Evolutionary conservation across 2,888 invertebrate genomes (phyloP), one percentile per base, ranked within the genome.

Genomic region (Eudemis profundana): DNA sequence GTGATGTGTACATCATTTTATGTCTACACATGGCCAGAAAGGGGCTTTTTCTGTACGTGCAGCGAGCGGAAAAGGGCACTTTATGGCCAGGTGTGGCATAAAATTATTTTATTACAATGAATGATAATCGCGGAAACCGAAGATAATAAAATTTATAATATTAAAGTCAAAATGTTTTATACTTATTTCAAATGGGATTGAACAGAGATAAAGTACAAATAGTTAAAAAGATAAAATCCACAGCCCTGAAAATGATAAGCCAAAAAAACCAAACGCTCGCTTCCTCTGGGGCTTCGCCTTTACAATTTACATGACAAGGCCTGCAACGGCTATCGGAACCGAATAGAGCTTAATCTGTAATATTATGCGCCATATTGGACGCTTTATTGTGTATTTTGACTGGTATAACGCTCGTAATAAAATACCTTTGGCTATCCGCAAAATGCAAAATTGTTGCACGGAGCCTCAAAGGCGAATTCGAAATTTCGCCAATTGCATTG

Each of bases 281-380:
- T 40, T 54, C 15, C 36, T 10, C 27, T 42, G 36, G 49, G 17
- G 53, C 61, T 36, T 23, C 47, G 4, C n/a, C 36, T 40, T 57
- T 63, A 50, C 49, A 63, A 63, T 63, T 63, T 63, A 50, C 63
- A 63, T 57, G 63, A 57, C 57, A 63, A 63, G 56, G 51, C 50
- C 17, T 14, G 49, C 21, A 61, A 19, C 42, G 50, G 42, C 33
- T 36, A 50, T 64, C 33, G 19, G n/a, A n/a, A 27, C 33, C 23
- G 23, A 49, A 56, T 54, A 44, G 19, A 51, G 36, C 36, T 64
- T 36, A 33, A 65, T 65, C 27, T 65, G 60, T 65, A 60, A 47
- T 47, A 65, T 60, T 27, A 46, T 12, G 21, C 23, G 50, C 50
- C 42, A 27, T 46, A 15, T 15, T 42, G 59, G 44, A 15, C 21